Conservation (phyloP, 2,888 invertebrate genomes). For the Oscheius onirici region DNA sequence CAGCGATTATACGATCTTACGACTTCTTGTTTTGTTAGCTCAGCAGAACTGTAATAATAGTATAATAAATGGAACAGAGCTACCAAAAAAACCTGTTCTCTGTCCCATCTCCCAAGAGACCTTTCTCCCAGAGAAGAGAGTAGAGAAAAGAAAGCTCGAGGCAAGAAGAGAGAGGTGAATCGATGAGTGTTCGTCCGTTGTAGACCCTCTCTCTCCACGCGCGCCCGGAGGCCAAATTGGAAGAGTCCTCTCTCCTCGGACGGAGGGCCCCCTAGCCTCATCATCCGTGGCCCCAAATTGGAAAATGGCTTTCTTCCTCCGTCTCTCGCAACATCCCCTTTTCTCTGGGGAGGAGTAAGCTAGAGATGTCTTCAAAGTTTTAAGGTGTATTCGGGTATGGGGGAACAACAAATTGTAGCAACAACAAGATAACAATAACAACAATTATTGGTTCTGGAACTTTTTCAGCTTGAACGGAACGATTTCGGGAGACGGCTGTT, state of each 20-base stretch:
- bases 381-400: too few relatives aligned
- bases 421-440: slow-evolving; percentile 26
- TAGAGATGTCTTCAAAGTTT: too few relatives aligned
- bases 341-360: too few relatives aligned
- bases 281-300: slow-evolving; percentile 29
- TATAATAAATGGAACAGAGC: too few relatives aligned
- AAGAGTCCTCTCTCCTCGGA: slow-evolving; percentile 20
- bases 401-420: slow-evolving; percentile 6
- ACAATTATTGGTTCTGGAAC: slow-evolving; percentile 17
- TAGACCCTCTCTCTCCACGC: too few relatives aligned
- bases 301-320: slow-evolving; percentile 28
- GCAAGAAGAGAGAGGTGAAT: not conserved
- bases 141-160: too few relatives aligned
- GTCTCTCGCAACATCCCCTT: not conserved
- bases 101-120: not conserved
- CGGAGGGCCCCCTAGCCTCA: slow-evolving; percentile 26
- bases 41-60: too few relatives aligned
- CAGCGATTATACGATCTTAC: too few relatives aligned
- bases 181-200: slow-evolving; percentile 7
- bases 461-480: slow-evolving; percentile 46
- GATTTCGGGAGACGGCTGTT: slow-evolving; percentile 30
- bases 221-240: slow-evolving; percentile 21
- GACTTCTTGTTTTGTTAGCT: too few relatives aligned
- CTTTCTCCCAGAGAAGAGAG: not conserved
- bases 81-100: too few relatives aligned